phyloP scores from a whole-genome alignment of 2,113 vertebrate genomes.

The Macquaria australasica region DNA sequence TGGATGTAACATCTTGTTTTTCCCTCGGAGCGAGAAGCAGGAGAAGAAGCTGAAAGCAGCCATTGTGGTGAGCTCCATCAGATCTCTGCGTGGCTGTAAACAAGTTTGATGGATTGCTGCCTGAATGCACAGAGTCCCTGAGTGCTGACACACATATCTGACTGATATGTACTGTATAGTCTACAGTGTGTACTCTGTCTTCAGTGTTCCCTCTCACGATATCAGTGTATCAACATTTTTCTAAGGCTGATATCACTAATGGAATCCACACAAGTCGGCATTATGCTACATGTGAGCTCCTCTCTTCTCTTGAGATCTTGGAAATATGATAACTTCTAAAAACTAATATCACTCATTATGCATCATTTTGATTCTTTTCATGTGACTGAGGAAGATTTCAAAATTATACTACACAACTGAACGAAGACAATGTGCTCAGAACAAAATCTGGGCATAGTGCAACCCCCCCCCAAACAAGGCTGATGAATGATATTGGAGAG shows the following conservation, averaged over 20 bases:
- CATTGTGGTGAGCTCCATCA: background rate
- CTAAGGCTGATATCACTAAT: background rate
- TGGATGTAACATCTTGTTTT: conserved; percentile 4
- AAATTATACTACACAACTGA: background rate
- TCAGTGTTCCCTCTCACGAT: background rate
- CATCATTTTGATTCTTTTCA: background rate
- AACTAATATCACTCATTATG: background rate
- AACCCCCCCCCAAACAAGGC: no score
- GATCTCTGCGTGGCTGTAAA: conserved; percentile 15
- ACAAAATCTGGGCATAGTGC: no score
- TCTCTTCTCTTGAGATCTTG: background rate
- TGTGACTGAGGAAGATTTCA: background rate
- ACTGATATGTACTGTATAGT: background rate
- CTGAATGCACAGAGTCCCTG: conserved; percentile 1
- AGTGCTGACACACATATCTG: conserved; percentile 8
- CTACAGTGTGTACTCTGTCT: background rate
- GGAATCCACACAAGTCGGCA: background rate
- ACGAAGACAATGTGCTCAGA: no score
- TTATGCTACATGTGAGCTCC: background rate
- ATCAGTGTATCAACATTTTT: background rate
- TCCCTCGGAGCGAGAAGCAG: background rate
- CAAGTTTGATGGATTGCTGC: conserved; percentile 2
- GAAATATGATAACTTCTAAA: background rate
- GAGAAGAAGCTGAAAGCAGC: conserved; percentile 16
- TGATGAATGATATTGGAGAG: no score